Base-by-base conservation (phyloP, 1,140 invertebrate genomes). In the Adoxophyes honmai region DNA sequence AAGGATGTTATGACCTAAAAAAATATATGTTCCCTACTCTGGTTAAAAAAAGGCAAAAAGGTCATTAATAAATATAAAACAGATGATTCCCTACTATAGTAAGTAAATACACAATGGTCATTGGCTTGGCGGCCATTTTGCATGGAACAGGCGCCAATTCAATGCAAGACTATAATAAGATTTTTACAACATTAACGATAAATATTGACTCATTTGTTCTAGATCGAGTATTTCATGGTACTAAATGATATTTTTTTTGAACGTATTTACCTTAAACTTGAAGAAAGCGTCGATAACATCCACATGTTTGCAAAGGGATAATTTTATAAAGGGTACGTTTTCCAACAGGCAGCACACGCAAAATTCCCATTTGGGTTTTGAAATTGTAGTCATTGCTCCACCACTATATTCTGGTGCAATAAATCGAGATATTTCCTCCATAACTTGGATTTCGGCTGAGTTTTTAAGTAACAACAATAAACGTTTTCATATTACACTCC, bases 101-200 rank as follows among this genome's bases (percentile, higher is more conserved):
- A 56, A 38, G 52, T 33, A 28, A 28, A 6, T 28, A 28, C 6
- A 36, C 34, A 36, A 36, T 36, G 8, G n/a, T 38, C 11, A 38
- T 11, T 38, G 10, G n/a, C 10, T 11, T 11, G 38, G 55, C 57
- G 21, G 60, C 70, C 64, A 76, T 73, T 44, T 71, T 76, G 56
- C 34, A 28, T 21, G n/a, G 11, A 18, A 42, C 56, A 52, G 36
- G 60, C 59, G 52, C 73, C 73, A 76, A 70, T 76, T 57, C 62
- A 18, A 36, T 36, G 56, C 11, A 55, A 15, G 9, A 36, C 34
- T 48, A 73, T 64, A 72, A 72, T 74, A 28, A 3, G 21, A 28
- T 3, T 28, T 28, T 28, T 6, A 28, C 21, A 28, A 28, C 2
- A 28, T 3, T 3, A 3, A 28, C 21, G 21, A 28, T 28, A 28